These are phyloP conservation scores for Campaea margaritaria DNA, from an alignment of 2,888 invertebrate genomes.

Conservation along the genomic window DNA sequence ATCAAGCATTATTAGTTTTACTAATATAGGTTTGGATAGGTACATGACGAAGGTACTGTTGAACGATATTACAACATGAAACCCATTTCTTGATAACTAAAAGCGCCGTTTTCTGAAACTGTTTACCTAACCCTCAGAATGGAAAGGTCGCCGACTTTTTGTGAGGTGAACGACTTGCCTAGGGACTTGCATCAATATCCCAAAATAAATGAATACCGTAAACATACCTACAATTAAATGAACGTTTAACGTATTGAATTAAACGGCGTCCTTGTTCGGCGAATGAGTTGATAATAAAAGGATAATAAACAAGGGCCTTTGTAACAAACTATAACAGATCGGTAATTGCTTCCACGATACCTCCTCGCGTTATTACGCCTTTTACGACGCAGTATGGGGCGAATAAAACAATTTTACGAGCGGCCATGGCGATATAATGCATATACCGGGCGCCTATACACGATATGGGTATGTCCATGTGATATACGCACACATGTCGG, in stretches of 20 bases:
- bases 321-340: constrained; percentile 86
- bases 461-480: constrained; percentile 50
- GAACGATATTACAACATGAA: background rate
- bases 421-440: constrained; percentile 82
- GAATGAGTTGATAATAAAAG: constrained; percentile 84
- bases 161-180: constrained; percentile 23
- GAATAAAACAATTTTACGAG: constrained; percentile 86
- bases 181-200: constrained; percentile 28
- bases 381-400: constrained; percentile 85
- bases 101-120: constrained; percentile 6
- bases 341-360: constrained; percentile 85
- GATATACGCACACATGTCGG: constrained; percentile 33
- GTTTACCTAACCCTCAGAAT: constrained; percentile 1
- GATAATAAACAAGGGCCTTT: constrained; percentile 84
- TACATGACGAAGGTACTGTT: background rate
- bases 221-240: constrained; percentile 43
- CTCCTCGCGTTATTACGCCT: constrained; percentile 85
- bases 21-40: too few relatives aligned
- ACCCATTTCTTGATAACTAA: background rate
- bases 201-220: constrained; percentile 37
- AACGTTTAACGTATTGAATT: constrained; percentile 68
- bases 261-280: constrained; percentile 79
- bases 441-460: constrained; percentile 54
- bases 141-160: constrained; percentile 22
- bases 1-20: too few relatives aligned